Evolutionary conservation across 2,113 vertebrate species (phyloP), one percentile per base, ranked within the genome.

Genomic region (Hippolais icterina): DNA sequence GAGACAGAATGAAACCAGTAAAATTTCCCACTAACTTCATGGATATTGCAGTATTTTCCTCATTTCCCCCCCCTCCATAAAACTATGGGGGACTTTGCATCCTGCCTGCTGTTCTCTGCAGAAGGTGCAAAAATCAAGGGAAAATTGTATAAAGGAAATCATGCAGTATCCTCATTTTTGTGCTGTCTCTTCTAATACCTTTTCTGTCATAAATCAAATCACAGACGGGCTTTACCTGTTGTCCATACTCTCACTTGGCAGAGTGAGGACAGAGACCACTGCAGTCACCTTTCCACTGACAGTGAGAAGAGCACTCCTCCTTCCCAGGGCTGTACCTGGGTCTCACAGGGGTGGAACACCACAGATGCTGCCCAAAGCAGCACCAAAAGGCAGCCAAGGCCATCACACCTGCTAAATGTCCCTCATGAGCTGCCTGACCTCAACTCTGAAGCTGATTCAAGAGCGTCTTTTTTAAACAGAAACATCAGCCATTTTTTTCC

Each of bases 311-410:
- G 41, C 22, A 11, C 3, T 19, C 1, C 39, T 57, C 33, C 27
- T 49, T 75, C 46, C 41, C 54, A 24, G 46, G 29, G 28, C 27
- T 2, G 2, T 19, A 15, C 24, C 14, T 2, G 5, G 37, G 9
- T 57, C 41, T 74, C 24, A 6, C 41, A 41, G 46, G 0, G 1
- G 11, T 41, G 50, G 35, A 27, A 65, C 37, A 19, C 1, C 1
- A 5, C 10, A 27, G 37, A 11, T 5, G 3, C 22, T 89, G 57
- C 37, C 24, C 37, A 49, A 69, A 86, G 35, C 25, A 64, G 68
- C 20, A 39, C 44, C 25, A 54, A 71, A 83, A 70, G 17, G n/a
- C 17, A 77, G 24, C 44, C 53, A 6, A 3, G 72, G 19, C 39
- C 42, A 53, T 8, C 10, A 20, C 3, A 1, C 4, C 49, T 53